These are phyloP conservation scores for Styela plicata DNA, from an alignment of 23 tunicate species.

Conservation along the genomic window DNA sequence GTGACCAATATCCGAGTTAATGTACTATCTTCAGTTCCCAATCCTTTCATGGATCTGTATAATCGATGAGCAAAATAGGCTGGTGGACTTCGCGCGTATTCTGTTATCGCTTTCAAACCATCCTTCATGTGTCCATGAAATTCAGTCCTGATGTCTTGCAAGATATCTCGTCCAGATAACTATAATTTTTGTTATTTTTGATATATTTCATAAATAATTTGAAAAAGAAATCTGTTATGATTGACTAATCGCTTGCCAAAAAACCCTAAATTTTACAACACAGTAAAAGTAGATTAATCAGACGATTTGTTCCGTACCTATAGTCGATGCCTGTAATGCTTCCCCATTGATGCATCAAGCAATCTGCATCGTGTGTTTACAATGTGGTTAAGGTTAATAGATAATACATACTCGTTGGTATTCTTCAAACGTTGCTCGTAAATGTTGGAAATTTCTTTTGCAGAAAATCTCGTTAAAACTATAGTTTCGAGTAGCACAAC, in stretches of 20 bases:
- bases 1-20: conserved; percentile 59
- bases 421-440: conserved; percentile 70
- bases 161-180: conserved; percentile 73
- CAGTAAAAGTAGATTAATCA: too few relatives aligned
- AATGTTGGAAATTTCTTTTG: conserved; percentile 45
- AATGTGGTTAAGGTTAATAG: too few relatives aligned
- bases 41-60: conserved; percentile 82
- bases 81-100: conserved; percentile 53
- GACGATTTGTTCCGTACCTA: too few relatives aligned
- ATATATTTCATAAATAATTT: too few relatives aligned
- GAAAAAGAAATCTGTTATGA: too few relatives aligned
- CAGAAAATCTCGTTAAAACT: conserved; percentile 10
- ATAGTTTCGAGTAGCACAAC: conserved; percentile 9
- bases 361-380: too few relatives aligned
- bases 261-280: too few relatives aligned
- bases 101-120: conserved; percentile 61
- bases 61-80: conserved; percentile 70
- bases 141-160: conserved; percentile 51
- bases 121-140: conserved; percentile 71
- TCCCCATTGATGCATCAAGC: too few relatives aligned
- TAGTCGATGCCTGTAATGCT: too few relatives aligned
- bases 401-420: conserved; percentile 44
- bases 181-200: too few relatives aligned
- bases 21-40: conserved; percentile 65
- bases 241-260: too few relatives aligned